Percentiles rank a stretch among this genome's conserved stretches.
Conservation (phyloP, 2,888 invertebrate genomes). For the Cheilosia urbana region DNA sequence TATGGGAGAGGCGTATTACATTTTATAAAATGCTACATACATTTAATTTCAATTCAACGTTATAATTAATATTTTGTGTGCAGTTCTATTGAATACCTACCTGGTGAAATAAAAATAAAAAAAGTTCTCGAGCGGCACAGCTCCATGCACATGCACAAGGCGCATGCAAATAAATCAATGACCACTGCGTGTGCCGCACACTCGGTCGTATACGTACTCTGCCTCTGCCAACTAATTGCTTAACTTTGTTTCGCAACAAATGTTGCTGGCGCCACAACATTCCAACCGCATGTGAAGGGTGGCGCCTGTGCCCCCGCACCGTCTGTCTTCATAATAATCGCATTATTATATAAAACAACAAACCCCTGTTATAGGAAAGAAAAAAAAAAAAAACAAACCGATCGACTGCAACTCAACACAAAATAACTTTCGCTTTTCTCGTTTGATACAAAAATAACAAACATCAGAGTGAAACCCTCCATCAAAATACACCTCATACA, state of each 20-base stretch:
- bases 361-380: conserved; percentile 9
- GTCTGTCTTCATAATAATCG: conserved; percentile 24
- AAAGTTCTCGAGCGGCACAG: too few species aligned
- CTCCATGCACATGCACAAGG: conserved; percentile 21
- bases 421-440: conserved; percentile 64
- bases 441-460: conserved; percentile 34
- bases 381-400: background rate
- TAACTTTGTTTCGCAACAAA: conserved; percentile 61
- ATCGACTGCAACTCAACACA: conserved; percentile 40
- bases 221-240: conserved; percentile 41
- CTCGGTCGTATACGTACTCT: conserved; percentile 29
- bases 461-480: background rate
- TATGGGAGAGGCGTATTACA: background rate
- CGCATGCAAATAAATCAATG: conserved; percentile 58
- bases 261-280: conserved; percentile 59
- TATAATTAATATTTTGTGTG: too few species aligned
- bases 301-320: background rate
- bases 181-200: conserved; percentile 10
- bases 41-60: too few species aligned
- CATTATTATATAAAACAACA: conserved; percentile 62
- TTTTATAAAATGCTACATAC: background rate
- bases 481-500: background rate
- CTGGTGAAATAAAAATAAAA: too few species aligned
- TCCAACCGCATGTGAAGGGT: conserved; percentile 33
- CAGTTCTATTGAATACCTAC: too few species aligned